phyloP scores from a whole-genome alignment of 2,797 vertebrate species.

The Phalloptychus januarius region DNA sequence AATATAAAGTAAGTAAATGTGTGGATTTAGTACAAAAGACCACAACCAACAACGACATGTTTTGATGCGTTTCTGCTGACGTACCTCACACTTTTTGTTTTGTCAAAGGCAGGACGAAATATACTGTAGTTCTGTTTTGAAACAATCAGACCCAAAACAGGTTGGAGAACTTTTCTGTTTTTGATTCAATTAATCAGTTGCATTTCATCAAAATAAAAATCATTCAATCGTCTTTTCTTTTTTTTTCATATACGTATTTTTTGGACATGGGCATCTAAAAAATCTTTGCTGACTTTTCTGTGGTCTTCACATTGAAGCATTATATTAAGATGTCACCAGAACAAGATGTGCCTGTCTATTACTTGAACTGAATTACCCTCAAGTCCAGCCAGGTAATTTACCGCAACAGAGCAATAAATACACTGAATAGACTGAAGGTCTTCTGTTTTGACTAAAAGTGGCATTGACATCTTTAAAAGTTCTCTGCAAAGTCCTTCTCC shows the following conservation, averaged over 20 bases:
- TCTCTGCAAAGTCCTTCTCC: neutral
- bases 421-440: conserved; percentile 6
- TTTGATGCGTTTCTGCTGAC: neutral
- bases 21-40: neutral
- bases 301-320: neutral
- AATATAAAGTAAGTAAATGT: neutral
- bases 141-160: neutral
- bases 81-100: neutral
- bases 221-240: neutral
- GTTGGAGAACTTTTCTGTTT: neutral
- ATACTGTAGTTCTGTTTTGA: neutral
- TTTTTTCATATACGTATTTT: neutral
- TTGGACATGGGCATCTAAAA: neutral
- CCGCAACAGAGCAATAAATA: conserved; percentile 17
- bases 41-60: neutral
- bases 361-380: neutral
- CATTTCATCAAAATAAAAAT: neutral
- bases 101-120: neutral
- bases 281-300: neutral
- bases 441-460: conserved; percentile 17
- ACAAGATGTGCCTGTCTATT: neutral
- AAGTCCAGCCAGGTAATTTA: neutral
- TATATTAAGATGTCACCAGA: neutral
- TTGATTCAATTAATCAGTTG: neutral
- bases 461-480: neutral